Percentiles rank a stretch among this genome's conserved stretches.
phyloP scores from a whole-genome alignment of 1,140 invertebrate species.

The Oedothorax gibbosus region DNA sequence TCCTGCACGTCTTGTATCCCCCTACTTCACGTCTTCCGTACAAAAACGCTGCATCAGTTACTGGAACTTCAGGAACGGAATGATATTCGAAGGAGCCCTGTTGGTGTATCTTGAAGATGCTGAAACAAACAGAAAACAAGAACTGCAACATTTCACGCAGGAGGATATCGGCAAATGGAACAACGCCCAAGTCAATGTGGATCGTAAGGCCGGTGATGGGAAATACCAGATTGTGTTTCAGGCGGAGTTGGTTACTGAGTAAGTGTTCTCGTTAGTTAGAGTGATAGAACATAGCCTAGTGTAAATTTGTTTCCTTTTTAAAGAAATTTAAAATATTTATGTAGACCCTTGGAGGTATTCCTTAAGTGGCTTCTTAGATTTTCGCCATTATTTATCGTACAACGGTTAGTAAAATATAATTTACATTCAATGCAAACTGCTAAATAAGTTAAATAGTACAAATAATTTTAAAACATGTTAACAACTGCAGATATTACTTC shows the following conservation, averaged over 20 bases:
- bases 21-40: constrained; percentile 33
- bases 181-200: constrained; percentile 41
- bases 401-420: no score
- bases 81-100: constrained; percentile 22
- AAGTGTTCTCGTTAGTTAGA: background rate
- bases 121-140: background rate
- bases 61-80: constrained; percentile 56
- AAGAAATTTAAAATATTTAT: no score
- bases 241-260: constrained; percentile 23
- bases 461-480: no score
- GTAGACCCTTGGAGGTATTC: no score
- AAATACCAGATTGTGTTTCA: constrained; percentile 51
- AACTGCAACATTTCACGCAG: constrained; percentile 12
- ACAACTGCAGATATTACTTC: no score
- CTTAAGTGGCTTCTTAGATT: no score
- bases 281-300: no score
- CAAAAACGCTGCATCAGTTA: constrained; percentile 53
- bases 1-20: constrained; percentile 48
- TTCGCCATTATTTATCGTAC: no score
- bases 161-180: constrained; percentile 33
- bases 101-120: background rate
- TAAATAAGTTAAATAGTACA: no score
- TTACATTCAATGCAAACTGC: no score
- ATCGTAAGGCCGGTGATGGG: background rate
- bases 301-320: no score